phyloP scores from a whole-genome alignment of 2,113 vertebrate genomes.

The Rhynchomys soricoides region DNA sequence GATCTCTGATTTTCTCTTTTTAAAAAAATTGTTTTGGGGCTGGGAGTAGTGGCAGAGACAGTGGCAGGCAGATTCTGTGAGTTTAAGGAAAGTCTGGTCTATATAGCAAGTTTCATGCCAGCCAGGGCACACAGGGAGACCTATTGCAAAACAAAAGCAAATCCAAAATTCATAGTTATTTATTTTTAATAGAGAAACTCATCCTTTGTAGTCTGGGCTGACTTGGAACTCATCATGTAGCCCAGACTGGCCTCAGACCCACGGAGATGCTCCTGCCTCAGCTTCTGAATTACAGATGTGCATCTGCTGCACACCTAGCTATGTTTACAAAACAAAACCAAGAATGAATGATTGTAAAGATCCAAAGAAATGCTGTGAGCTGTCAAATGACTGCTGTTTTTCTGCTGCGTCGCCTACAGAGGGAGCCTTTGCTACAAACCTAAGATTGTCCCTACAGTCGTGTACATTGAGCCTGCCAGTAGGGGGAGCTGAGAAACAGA shows the following conservation, averaged over 20 bases:
- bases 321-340: too few species aligned
- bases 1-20: constrained; percentile 8
- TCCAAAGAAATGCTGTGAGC: neutral
- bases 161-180: neutral
- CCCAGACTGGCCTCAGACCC: neutral
- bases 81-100: neutral
- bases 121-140: neutral
- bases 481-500: neutral
- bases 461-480: neutral
- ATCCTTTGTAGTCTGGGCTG: neutral
- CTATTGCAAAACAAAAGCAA: neutral
- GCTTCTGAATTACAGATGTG: neutral
- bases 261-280: neutral
- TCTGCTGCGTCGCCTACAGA: constrained; percentile 64
- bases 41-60: neutral
- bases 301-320: neutral
- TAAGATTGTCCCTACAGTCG: neutral
- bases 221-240: neutral
- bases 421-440: constrained; percentile 62
- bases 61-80: neutral
- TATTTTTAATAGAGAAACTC: neutral
- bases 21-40: neutral
- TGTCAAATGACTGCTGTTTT: constrained; percentile 16
- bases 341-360: neutral
- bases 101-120: neutral